A percentile compares a stretch with the other conserved stretches of the same genome.
Evolutionary conservation across 2,888 invertebrate species (phyloP).

Genomic region (Halocaridina rubra): DNA sequence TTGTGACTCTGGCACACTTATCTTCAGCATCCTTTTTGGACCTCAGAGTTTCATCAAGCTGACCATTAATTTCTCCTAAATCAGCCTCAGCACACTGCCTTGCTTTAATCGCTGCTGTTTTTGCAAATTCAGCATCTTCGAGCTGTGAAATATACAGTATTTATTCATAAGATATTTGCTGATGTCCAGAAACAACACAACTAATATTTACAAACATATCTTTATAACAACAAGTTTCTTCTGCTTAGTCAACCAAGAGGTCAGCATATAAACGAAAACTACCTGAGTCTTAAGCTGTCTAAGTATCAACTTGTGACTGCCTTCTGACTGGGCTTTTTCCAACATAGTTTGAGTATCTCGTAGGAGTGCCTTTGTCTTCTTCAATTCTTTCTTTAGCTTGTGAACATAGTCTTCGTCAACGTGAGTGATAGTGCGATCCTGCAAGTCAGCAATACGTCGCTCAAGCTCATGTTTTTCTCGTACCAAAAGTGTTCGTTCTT

Average conservation of each 20-base stretch:
- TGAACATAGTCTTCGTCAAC: constrained; percentile 80
- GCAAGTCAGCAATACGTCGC: constrained; percentile 81
- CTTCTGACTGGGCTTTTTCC: constrained; percentile 87
- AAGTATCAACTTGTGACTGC: constrained; percentile 82
- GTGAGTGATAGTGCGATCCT: constrained; percentile 67
- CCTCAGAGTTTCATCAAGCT: constrained; percentile 84
- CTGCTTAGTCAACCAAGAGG: background rate
- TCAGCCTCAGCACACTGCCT: constrained; percentile 89
- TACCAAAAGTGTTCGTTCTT: constrained; percentile 85
- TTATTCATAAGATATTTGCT: background rate
- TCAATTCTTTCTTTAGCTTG: constrained; percentile 85
- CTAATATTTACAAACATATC: background rate
- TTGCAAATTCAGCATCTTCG: constrained; percentile 90
- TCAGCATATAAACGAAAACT: background rate
- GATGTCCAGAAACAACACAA: too few species aligned
- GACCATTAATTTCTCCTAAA: constrained; percentile 82
- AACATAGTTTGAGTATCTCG: constrained; percentile 93
- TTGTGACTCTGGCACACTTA: constrained; percentile 75
- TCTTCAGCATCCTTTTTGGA: constrained; percentile 85
- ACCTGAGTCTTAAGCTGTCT: constrained; percentile 82
- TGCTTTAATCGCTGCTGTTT: constrained; percentile 86
- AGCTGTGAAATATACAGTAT: constrained; percentile 72
- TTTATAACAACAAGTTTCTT: background rate
- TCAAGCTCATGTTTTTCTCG: constrained; percentile 93
- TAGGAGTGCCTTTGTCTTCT: constrained; percentile 87